Percentiles rank a stretch among this genome's conserved stretches.
Evolutionary conservation across 2,113 vertebrate genomes (phyloP).

Genomic region (Nansenia antarctica): DNA sequence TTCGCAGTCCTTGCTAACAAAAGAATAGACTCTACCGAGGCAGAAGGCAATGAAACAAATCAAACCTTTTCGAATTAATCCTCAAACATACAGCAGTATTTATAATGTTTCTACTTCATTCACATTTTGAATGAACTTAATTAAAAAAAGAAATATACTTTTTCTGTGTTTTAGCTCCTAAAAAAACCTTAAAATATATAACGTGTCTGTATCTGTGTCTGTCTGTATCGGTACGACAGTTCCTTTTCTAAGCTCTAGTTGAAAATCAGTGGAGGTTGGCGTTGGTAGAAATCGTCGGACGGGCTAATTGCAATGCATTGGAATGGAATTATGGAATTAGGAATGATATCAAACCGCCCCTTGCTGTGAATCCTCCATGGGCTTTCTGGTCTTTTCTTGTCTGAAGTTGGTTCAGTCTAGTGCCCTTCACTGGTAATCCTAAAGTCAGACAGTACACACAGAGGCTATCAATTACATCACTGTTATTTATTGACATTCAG

Average conservation of each 20-base stretch:
- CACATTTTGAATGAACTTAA: background rate
- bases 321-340: no score
- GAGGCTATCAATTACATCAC: conserved; percentile 7
- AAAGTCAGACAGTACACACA: background rate
- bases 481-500: conserved; percentile 8
- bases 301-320: no score
- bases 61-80: background rate
- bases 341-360: no score
- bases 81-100: background rate
- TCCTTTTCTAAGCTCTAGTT: background rate
- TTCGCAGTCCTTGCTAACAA: background rate
- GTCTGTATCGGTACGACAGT: no score
- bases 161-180: no score
- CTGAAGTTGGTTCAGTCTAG: no score
- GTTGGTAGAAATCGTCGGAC: no score
- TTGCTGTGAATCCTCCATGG: no score
- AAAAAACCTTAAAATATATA: background rate
- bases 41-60: background rate
- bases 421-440: background rate
- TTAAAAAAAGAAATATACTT: no score
- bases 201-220: background rate
- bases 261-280: no score
- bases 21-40: background rate
- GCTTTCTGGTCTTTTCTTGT: background rate
- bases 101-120: background rate